Conservation (phyloP, 2,113 vertebrate genomes). For the Riparia riparia region DNA sequence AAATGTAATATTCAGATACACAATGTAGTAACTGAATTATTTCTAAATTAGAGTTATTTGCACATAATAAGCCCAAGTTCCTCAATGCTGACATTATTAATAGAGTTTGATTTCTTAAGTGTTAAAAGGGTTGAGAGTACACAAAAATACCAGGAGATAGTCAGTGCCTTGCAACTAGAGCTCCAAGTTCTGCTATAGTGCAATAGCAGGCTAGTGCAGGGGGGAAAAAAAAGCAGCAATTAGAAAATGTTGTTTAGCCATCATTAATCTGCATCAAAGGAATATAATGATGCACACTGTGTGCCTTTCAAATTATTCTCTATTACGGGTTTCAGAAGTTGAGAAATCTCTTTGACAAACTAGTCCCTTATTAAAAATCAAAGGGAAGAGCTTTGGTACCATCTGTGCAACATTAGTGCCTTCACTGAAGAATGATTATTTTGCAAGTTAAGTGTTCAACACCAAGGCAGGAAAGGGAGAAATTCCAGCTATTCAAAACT, state of each 20-base stretch:
- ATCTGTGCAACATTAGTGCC: conserved; percentile 80
- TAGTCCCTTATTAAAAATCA: conserved; percentile 82
- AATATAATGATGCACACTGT: conserved; percentile 79
- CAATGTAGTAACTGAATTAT: not conserved
- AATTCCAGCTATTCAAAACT: conserved; percentile 63
- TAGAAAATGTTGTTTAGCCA: conserved; percentile 75
- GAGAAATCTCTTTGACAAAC: conserved; percentile 81
- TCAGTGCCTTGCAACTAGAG: not conserved
- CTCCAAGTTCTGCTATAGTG: conserved; percentile 34
- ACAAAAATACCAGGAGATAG: not conserved
- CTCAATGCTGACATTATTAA: conserved; percentile 6
- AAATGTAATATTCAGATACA: not conserved
- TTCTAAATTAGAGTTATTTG: conserved; percentile 19
- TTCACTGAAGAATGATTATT: conserved; percentile 76
- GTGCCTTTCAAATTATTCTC: conserved; percentile 80
- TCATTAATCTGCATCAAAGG: conserved; percentile 86
- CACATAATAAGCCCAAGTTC: conserved; percentile 7
- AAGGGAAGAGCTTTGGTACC: conserved; percentile 78
- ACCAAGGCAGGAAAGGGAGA: not conserved
- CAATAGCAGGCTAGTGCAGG: conserved; percentile 47
- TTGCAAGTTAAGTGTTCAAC: conserved; percentile 71
- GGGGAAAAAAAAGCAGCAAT: conserved; percentile 58
- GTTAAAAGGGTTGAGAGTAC: conserved; percentile 17
- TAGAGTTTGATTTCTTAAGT: conserved; percentile 23
- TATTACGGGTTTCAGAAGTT: conserved; percentile 78